Evolutionary conservation across 2,888 invertebrate genomes (phyloP), one percentile per base, ranked within the genome.

Genomic region (Troides helena): DNA sequence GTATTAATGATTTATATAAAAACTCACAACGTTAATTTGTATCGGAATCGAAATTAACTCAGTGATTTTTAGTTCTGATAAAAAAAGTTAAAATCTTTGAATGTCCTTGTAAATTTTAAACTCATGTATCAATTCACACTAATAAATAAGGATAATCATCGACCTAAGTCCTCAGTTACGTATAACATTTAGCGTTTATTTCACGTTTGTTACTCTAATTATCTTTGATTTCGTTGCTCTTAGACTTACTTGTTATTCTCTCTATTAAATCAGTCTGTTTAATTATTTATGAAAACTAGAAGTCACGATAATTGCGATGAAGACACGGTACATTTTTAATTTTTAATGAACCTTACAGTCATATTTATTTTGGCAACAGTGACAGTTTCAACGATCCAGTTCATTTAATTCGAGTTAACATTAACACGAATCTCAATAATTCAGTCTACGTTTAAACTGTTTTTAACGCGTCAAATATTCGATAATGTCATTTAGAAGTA

Each of bases 341-440:
- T 59, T 67, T 58, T 63, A 65, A 64, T 53, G 18, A 67, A 60
- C 36, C n/a, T 58, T 56, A 62, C 46, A 65, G 61, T 67, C 56
- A 59, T 72, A 70, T 76, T 76, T 76, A 75, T 75, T 78, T 80
- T 79, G 77, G 78, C 77, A 76, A 71, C 71, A 60, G 73, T 69
- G 73, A 56, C 66, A 70, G 67, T 65, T 67, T 62, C 72, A 71
- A 65, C 64, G 72, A 71, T 70, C 68, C 77, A 72, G 76, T 73
- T 78, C 75, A 77, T 78, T 77, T 66, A 58, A 77, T 73, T 72
- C 69, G 65, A 65, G 63, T 62, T 70, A 72, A 69, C 63, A 66
- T 71, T 68, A 69, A 60, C 46, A 8, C 71, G 39, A 73, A 75
- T 72, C 73, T 77, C 76, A 75, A 75, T 75, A 70, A 76, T 74